phyloP scores from a whole-genome alignment of 2,888 invertebrate species.

The Antheraea assamensis region DNA sequence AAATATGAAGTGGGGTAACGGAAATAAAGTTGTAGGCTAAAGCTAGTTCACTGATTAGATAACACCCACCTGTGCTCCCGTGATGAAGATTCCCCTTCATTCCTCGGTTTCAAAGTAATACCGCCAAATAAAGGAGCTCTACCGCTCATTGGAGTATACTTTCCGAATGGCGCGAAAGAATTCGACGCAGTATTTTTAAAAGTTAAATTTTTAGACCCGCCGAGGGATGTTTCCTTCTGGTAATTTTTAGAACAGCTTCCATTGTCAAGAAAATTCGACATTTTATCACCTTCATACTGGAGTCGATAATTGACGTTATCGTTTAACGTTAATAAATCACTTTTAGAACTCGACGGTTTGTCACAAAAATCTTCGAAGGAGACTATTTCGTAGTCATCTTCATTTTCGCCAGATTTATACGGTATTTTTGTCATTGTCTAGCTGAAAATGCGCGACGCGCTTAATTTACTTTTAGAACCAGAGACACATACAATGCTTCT shows the following conservation, averaged over 20 bases:
- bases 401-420: conserved; percentile 65
- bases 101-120: conserved; percentile 61
- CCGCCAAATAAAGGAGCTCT: conserved; percentile 64
- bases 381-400: conserved; percentile 78
- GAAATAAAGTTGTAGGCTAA: too few species aligned
- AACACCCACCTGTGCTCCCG: conserved; percentile 64
- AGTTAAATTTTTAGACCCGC: conserved; percentile 59
- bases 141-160: conserved; percentile 50
- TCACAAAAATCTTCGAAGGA: conserved; percentile 84
- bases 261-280: conserved; percentile 52
- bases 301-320: conserved; percentile 79
- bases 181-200: conserved; percentile 60
- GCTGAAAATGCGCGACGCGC: conserved; percentile 23
- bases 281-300: conserved; percentile 69
- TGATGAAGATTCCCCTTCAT: conserved; percentile 55
- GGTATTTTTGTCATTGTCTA: conserved; percentile 75
- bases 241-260: conserved; percentile 65
- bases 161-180: conserved; percentile 70
- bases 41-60: too few species aligned
- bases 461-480: conserved; percentile 36
- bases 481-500: not conserved
- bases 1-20: too few species aligned
- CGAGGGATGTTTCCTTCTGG: conserved; percentile 70
- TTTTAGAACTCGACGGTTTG: conserved; percentile 76
- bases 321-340: conserved; percentile 79